Evolutionary conservation across 2,797 vertebrate genomes (phyloP).

Genomic region (Pseudopleuronectes americanus): DNA sequence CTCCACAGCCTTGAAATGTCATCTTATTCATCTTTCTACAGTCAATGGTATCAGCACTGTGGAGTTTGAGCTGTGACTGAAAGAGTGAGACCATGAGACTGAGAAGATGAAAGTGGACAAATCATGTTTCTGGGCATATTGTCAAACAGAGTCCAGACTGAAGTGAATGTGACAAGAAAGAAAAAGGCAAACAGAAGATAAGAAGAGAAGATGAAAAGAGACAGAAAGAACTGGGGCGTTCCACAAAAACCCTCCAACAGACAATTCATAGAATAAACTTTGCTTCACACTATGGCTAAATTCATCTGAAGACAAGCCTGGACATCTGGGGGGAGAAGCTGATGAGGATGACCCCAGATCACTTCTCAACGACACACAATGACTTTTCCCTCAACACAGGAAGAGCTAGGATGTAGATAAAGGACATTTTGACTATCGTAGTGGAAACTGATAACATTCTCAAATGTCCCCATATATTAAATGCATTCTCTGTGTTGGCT

Average conservation of each 20-base stretch:
- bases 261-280: too few species aligned
- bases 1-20: neutral
- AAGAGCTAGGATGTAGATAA: neutral
- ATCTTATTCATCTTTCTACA: neutral
- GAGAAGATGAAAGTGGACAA: neutral
- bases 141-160: neutral
- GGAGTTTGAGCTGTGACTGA: neutral
- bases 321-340: neutral
- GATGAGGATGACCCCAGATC: neutral
- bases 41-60: neutral
- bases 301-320: neutral
- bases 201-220: too few species aligned
- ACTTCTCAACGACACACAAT: neutral
- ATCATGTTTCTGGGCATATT: neutral
- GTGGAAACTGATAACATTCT: neutral
- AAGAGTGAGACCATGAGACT: neutral
- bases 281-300: too few species aligned
- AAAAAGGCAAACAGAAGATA: neutral
- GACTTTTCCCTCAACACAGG: neutral
- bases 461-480: neutral
- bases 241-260: too few species aligned
- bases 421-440: slow-evolving; percentile 2
- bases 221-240: too few species aligned
- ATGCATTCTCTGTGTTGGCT: neutral
- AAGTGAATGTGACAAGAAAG: neutral